Conservation (phyloP, 2,888 invertebrate genomes). For the Tipula confusa region DNA sequence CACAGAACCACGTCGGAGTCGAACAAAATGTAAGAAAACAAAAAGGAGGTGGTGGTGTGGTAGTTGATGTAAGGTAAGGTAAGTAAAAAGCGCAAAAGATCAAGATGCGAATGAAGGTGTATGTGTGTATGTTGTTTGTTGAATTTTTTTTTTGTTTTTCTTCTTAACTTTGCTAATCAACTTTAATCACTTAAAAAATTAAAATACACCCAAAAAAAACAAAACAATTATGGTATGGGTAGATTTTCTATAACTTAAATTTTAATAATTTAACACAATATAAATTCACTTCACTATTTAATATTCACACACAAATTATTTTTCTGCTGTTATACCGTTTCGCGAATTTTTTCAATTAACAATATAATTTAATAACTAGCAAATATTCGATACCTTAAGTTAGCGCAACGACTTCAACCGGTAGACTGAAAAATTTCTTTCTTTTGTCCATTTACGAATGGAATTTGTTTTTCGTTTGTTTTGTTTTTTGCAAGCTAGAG, state of each 20-base stretch:
- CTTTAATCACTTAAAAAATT: not conserved
- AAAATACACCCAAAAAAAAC: not conserved
- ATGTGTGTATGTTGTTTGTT: not conserved
- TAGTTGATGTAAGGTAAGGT: not conserved
- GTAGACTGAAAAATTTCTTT: not conserved
- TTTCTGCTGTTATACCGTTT: not conserved
- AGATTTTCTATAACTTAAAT: not conserved
- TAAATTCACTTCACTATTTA: not conserved
- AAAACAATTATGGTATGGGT: not conserved
- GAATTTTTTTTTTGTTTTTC: not conserved
- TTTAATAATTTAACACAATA: not conserved
- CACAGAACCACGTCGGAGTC: not conserved
- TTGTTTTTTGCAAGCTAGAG: not conserved
- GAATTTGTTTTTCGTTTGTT: not conserved
- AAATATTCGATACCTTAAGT: not conserved
- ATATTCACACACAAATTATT: not conserved
- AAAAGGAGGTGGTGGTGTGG: not conserved
- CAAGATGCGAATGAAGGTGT: not conserved
- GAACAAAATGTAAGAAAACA: not conserved
- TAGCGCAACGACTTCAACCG: not conserved
- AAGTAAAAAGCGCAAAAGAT: not conserved
- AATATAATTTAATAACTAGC: not conserved
- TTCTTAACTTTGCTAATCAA: not conserved
- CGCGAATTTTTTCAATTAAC: not conserved
- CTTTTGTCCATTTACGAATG: not conserved